phyloP scores from a whole-genome alignment of 1,140 invertebrate species.

The Aleiodes sp. region DNA sequence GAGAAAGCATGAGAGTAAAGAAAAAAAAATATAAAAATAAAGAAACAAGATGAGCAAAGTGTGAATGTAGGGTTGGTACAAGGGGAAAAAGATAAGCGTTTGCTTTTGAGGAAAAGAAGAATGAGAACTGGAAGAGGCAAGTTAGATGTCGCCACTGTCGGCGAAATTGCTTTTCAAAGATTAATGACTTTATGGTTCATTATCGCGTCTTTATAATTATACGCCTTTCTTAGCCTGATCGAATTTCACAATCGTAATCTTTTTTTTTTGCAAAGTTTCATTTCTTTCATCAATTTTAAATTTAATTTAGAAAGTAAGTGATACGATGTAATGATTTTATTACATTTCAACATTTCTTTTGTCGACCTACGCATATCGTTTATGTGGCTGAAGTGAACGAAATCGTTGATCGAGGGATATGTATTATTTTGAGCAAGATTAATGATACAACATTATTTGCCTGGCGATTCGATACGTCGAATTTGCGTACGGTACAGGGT shows the following conservation, averaged over 20 bases:
- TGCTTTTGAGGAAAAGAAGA: slow-evolving; percentile 17
- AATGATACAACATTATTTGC: slow-evolving; percentile 51
- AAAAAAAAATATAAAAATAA: background rate
- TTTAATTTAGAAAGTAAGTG: background rate
- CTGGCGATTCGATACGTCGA: slow-evolving; percentile 59
- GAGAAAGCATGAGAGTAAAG: slow-evolving; percentile 5
- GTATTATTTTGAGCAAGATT: slow-evolving; percentile 50
- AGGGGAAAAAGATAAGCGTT: slow-evolving; percentile 26
- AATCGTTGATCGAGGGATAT: slow-evolving; percentile 43
- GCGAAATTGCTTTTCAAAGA: slow-evolving; percentile 38
- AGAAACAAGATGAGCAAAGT: slow-evolving; percentile 27
- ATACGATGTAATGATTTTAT: background rate
- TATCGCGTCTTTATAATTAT: slow-evolving; percentile 26
- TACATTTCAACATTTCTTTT: background rate
- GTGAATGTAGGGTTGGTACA: slow-evolving; percentile 20
- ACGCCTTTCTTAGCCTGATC: background rate
- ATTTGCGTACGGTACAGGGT: slow-evolving; percentile 41
- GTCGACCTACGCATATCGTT: slow-evolving; percentile 2
- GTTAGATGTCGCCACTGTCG: slow-evolving; percentile 33
- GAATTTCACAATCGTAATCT: background rate
- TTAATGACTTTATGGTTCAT: slow-evolving; percentile 39
- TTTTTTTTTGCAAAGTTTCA: background rate
- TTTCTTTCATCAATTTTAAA: background rate
- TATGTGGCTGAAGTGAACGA: background rate
- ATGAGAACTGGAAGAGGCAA: slow-evolving; percentile 18